Evolutionary conservation across 2,888 invertebrate genomes (phyloP).

Genomic region (Chouioia cunea): DNA sequence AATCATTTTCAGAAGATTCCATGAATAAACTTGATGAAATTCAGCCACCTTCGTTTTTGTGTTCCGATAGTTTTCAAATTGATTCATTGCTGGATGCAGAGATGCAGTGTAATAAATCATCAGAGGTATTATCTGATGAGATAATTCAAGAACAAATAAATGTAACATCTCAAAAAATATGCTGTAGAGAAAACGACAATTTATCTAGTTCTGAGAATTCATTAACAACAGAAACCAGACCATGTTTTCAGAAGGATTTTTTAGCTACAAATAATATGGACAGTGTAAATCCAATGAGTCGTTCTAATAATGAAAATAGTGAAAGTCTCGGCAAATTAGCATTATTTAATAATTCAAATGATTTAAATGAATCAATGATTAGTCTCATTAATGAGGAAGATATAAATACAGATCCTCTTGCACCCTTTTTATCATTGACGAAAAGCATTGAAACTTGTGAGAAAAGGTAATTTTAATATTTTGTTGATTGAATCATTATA

Average conservation of each 20-base stretch:
- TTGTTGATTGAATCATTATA: constrained; percentile 1
- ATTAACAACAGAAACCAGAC: too few species aligned
- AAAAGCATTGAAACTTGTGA: constrained; percentile 19
- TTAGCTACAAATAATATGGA: too few species aligned
- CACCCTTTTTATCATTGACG: constrained; percentile 26
- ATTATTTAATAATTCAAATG: not conserved
- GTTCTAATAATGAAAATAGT: too few species aligned
- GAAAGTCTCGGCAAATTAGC: not conserved
- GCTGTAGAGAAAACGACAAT: too few species aligned
- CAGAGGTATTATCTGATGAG: too few species aligned
- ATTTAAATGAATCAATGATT: constrained; percentile 3
- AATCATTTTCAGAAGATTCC: constrained; percentile 30
- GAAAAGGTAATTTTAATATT: constrained; percentile 28
- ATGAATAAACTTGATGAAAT: constrained; percentile 51
- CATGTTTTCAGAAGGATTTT: too few species aligned
- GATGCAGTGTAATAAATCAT: too few species aligned
- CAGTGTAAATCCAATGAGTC: too few species aligned
- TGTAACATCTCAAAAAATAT: too few species aligned
- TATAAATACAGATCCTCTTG: constrained; percentile 15
- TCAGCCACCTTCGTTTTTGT: constrained; percentile 53
- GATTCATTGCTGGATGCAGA: not conserved
- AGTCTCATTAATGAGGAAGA: not conserved
- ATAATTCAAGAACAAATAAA: too few species aligned
- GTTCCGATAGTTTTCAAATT: constrained; percentile 44
- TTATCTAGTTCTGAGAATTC: too few species aligned